These are phyloP conservation scores for Coenonympha arcania DNA, from an alignment of 2,888 invertebrate genomes.

Conservation along the genomic window DNA sequence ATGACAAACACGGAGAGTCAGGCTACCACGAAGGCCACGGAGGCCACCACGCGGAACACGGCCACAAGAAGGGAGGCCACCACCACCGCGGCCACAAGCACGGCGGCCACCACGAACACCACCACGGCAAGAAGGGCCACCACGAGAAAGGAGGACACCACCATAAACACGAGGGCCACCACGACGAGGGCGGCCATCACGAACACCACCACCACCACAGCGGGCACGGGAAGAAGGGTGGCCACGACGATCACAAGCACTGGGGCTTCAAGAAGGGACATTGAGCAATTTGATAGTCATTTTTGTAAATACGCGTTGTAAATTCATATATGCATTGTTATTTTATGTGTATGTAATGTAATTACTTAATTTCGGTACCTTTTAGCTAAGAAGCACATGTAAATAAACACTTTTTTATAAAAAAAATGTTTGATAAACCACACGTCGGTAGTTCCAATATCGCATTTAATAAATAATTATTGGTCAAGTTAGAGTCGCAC, in stretches of 20 bases:
- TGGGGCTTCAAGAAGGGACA: slow-evolving; percentile 79
- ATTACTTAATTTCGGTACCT: no score
- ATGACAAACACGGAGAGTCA: slow-evolving; percentile 86
- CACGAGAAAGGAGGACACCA: slow-evolving; percentile 84
- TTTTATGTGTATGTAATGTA: slow-evolving; percentile 1
- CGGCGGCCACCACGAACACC: slow-evolving; percentile 81
- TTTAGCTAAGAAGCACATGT: no score
- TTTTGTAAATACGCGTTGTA: neutral
- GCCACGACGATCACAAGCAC: slow-evolving; percentile 84
- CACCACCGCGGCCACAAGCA: slow-evolving; percentile 86
- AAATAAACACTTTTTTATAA: slow-evolving; percentile 16
- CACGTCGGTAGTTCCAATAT: no score
- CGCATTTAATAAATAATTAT: no score
- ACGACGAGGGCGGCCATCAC: slow-evolving; percentile 83
- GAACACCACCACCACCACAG: slow-evolving; percentile 83
- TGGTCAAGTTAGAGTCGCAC: no score
- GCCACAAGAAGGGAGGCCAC: slow-evolving; percentile 84
- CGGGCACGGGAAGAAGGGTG: slow-evolving; percentile 84
- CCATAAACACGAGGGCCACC: slow-evolving; percentile 85
- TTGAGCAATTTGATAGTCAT: slow-evolving; percentile 33
- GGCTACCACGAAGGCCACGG: slow-evolving; percentile 86
- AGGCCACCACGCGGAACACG: slow-evolving; percentile 83
- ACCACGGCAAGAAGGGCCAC: slow-evolving; percentile 84
- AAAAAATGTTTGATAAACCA: no score
- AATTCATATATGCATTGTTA: neutral